Conservation (phyloP, 1,140 invertebrate genomes). For the Sitophilus oryzae region DNA sequence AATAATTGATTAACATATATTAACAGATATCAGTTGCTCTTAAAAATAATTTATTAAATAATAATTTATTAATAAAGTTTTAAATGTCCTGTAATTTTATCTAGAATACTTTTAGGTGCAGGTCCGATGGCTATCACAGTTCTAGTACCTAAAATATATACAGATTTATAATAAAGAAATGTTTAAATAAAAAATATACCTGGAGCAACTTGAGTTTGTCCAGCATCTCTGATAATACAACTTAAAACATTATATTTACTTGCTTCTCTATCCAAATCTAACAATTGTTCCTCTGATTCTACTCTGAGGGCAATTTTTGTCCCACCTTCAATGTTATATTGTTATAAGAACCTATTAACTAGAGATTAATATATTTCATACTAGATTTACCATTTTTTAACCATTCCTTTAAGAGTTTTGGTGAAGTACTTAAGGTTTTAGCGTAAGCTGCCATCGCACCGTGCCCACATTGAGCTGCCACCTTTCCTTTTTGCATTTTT, state of each 20-base stretch:
- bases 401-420: constrained; percentile 66
- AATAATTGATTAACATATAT: too few species aligned
- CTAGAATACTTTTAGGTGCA: constrained; percentile 64
- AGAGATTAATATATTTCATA: not conserved
- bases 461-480: constrained; percentile 88
- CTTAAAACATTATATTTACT: constrained; percentile 61
- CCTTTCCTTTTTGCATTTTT: constrained; percentile 92
- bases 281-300: constrained; percentile 60
- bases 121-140: constrained; percentile 91
- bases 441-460: constrained; percentile 77
- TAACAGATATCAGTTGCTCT: too few species aligned
- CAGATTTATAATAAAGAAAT: not conserved
- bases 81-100: constrained; percentile 81
- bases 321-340: constrained; percentile 29
- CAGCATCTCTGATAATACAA: constrained; percentile 78
- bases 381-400: constrained; percentile 53
- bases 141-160: constrained; percentile 47
- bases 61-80: constrained; percentile 63
- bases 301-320: constrained; percentile 50
- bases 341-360: not conserved
- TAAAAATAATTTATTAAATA: too few species aligned
- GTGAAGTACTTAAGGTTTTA: constrained; percentile 56
- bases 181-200: constrained; percentile 45
- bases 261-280: constrained; percentile 61
- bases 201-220: constrained; percentile 79